Conservation (phyloP, 2,888 invertebrate species). For the Argyra leucocephala region DNA sequence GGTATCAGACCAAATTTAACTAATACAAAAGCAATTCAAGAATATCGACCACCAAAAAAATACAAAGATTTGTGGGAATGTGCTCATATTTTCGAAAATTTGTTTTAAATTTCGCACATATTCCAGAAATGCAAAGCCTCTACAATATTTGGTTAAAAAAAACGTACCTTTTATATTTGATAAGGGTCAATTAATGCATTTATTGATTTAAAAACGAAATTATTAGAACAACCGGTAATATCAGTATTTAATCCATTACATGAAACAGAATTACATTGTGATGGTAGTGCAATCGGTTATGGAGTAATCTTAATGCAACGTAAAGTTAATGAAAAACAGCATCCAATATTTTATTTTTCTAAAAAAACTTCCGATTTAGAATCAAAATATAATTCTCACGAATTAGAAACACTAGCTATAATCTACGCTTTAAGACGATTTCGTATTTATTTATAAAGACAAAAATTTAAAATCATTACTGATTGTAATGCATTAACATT, state of each 20-base stretch:
- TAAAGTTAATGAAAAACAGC: slow-evolving; percentile 21
- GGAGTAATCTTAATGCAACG: slow-evolving; percentile 27
- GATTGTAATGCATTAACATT: slow-evolving; percentile 25
- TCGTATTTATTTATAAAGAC: slow-evolving; percentile 25
- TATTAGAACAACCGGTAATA: slow-evolving; percentile 22
- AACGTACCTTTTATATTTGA: slow-evolving; percentile 23
- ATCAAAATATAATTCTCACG: slow-evolving; percentile 27
- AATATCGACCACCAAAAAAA: slow-evolving; percentile 7
- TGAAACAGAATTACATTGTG: slow-evolving; percentile 32
- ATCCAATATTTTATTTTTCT: slow-evolving; percentile 28
- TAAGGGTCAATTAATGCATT: slow-evolving; percentile 22
- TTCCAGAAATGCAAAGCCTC: not conserved
- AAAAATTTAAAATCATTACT: slow-evolving; percentile 26
- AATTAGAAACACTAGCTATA: slow-evolving; percentile 28
- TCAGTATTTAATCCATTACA: slow-evolving; percentile 29
- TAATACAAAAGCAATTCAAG: slow-evolving; percentile 8
- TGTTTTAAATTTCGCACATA: not conserved
- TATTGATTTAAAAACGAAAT: slow-evolving; percentile 22
- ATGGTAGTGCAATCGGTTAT: slow-evolving; percentile 27
- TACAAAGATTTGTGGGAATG: slow-evolving; percentile 11
- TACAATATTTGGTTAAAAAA: slow-evolving; percentile 17
- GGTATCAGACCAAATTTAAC: slow-evolving; percentile 10
- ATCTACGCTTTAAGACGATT: slow-evolving; percentile 27
- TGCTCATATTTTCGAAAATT: slow-evolving; percentile 12
- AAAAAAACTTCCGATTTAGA: slow-evolving; percentile 25